Conservation (phyloP, 2,797 vertebrate species). For the Phylloscopus collybita region DNA sequence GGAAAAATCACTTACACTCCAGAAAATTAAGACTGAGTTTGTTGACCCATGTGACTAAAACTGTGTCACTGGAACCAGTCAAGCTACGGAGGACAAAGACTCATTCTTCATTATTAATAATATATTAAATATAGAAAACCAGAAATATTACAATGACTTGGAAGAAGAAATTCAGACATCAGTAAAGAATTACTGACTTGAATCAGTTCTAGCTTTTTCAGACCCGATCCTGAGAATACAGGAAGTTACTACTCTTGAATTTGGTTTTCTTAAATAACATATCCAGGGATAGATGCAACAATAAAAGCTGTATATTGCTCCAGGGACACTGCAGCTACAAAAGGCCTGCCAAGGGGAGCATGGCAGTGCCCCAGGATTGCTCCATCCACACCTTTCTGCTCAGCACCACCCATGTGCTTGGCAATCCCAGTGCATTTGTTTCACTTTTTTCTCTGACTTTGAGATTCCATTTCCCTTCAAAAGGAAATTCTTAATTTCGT, state of each 20-base stretch:
- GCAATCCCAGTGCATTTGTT: background rate
- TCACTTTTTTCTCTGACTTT: background rate
- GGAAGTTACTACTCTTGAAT: background rate
- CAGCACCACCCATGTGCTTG: too few relatives aligned
- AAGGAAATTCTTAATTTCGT: background rate
- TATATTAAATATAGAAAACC: background rate
- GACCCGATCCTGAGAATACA: background rate
- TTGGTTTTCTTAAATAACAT: background rate
- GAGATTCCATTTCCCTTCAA: background rate
- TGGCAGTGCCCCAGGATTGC: background rate
- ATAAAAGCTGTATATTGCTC: background rate
- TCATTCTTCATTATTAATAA: background rate
- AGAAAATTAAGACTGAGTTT: background rate
- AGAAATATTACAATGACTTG: background rate
- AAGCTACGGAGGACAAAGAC: background rate
- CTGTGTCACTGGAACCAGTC: background rate
- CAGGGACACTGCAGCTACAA: background rate
- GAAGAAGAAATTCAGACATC: background rate
- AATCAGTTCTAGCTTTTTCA: background rate
- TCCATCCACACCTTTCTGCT: background rate
- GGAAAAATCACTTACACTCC: background rate
- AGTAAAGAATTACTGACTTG: background rate
- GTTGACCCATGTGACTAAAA: background rate
- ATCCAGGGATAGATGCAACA: background rate
- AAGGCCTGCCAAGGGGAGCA: background rate